phyloP scores from a whole-genome alignment of 64 coral and sea anemone genomes.

The Montipora sp. region DNA sequence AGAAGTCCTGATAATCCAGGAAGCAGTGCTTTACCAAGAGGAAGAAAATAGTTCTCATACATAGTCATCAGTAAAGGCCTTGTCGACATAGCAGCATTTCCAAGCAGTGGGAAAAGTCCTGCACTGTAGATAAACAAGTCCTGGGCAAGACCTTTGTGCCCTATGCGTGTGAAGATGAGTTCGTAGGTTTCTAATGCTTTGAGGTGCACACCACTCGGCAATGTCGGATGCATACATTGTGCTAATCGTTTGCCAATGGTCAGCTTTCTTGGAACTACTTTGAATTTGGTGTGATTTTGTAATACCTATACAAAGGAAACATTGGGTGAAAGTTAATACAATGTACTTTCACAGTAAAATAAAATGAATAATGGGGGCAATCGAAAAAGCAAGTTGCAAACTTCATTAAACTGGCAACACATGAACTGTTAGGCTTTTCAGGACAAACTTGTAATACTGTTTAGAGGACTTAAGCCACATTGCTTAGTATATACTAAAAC shows the following conservation, averaged over 20 bases:
- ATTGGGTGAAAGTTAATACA: background rate
- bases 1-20: slow-evolving; percentile 86
- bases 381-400: background rate
- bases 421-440: background rate
- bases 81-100: slow-evolving; percentile 96
- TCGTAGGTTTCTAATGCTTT: slow-evolving; percentile 96
- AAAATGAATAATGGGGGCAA: no score
- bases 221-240: slow-evolving; percentile 92
- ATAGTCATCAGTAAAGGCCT: slow-evolving; percentile 86
- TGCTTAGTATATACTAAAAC: no score
- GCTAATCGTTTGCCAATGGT: slow-evolving; percentile 89
- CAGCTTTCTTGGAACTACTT: slow-evolving; percentile 86
- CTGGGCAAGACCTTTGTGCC: slow-evolving; percentile 83
- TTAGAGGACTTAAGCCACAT: background rate
- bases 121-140: slow-evolving; percentile 94
- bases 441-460: background rate
- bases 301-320: slow-evolving; percentile 60
- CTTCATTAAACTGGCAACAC: background rate
- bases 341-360: background rate
- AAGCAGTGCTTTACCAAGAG: slow-evolving; percentile 83
- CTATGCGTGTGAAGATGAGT: slow-evolving; percentile 91
- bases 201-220: slow-evolving; percentile 93
- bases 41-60: slow-evolving; percentile 88
- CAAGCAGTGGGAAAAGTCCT: slow-evolving; percentile 88
- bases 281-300: slow-evolving; percentile 85